phyloP scores from a whole-genome alignment of 1,140 invertebrate genomes.

The Sycophaga agraensis region DNA sequence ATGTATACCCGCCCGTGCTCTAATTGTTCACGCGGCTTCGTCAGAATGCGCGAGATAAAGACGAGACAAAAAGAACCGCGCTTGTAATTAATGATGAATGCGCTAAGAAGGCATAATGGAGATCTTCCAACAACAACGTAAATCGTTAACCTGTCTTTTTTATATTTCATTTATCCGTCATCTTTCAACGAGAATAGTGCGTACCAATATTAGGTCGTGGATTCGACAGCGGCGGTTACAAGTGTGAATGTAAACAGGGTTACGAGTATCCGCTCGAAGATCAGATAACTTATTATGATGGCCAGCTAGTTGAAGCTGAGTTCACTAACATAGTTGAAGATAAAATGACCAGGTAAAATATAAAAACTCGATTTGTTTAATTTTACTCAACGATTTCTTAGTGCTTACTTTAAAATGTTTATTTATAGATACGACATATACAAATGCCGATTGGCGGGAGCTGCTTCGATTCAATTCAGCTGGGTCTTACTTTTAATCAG shows the following conservation, averaged over 20 bases:
- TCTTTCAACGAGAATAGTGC: no score
- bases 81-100: no score
- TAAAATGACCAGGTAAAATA: conserved; percentile 67
- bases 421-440: conserved; percentile 77
- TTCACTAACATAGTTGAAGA: conserved; percentile 83
- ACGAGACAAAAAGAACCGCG: no score
- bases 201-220: conserved; percentile 89
- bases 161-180: no score
- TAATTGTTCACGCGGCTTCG: no score
- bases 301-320: conserved; percentile 93
- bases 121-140: no score
- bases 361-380: no score
- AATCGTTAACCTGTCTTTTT: background rate
- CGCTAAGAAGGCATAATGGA: no score
- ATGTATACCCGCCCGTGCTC: no score
- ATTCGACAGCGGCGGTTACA: conserved; percentile 93
- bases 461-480: conserved; percentile 63
- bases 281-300: conserved; percentile 92
- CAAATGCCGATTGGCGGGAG: conserved; percentile 87
- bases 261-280: conserved; percentile 98
- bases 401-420: background rate
- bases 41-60: no score
- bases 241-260: conserved; percentile 96
- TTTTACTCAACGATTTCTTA: background rate
- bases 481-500: conserved; percentile 48